Conservation (phyloP, 2,113 vertebrate species). For the Tonatia bakeri region DNA sequence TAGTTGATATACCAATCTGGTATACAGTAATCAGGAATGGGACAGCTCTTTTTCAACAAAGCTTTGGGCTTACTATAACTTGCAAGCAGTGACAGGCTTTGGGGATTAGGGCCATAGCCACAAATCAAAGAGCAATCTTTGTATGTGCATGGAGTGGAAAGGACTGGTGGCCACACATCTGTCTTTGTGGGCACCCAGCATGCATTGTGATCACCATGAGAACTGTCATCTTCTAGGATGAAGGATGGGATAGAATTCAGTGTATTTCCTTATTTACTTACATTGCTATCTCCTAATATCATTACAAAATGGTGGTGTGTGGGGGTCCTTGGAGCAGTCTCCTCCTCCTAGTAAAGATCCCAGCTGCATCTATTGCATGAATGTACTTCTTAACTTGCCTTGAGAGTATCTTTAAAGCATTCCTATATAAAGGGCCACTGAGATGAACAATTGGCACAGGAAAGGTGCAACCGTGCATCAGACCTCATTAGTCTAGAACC, state of each 20-base stretch:
- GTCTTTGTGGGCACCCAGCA: neutral
- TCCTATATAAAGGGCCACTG: neutral
- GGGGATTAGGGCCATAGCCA: constrained; percentile 27
- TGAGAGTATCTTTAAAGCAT: neutral
- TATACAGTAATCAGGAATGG: neutral
- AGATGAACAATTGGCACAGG: neutral
- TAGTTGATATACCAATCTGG: constrained; percentile 37
- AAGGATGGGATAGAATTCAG: constrained; percentile 46
- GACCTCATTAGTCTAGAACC: neutral
- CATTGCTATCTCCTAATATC: constrained; percentile 42
- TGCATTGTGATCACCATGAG: neutral
- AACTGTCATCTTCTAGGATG: constrained; percentile 2
- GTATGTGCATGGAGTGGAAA: constrained; percentile 47
- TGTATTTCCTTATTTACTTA: neutral
- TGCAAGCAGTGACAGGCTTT: constrained; percentile 44
- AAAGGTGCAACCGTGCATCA: neutral
- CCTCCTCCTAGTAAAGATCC: neutral
- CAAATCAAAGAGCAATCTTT: constrained; percentile 60
- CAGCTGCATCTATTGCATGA: neutral
- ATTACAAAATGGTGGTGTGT: constrained; percentile 9
- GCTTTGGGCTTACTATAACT: constrained; percentile 49
- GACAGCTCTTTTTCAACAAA: constrained; percentile 47
- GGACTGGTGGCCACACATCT: constrained; percentile 9
- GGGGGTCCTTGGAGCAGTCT: neutral
- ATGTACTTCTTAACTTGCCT: constrained; percentile 3